These are phyloP conservation scores for Characodon lateralis DNA, from an alignment of 2,797 vertebrate species.

Conservation along the genomic window DNA sequence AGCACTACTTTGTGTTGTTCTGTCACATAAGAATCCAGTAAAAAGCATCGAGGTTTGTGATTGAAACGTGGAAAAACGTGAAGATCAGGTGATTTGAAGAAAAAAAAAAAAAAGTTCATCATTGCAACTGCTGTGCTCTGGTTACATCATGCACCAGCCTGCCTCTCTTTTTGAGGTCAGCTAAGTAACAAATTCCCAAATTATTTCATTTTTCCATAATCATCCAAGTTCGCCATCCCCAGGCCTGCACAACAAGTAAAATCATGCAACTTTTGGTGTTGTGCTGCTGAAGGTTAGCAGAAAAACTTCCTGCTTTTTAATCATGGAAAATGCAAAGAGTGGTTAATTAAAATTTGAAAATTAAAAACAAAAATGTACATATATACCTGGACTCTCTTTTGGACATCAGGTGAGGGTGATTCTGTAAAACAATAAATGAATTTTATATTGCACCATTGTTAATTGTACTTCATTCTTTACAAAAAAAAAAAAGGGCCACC, in stretches of 20 bases:
- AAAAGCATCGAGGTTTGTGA: neutral
- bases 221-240: constrained; percentile 5
- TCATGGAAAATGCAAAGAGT: constrained; percentile 35
- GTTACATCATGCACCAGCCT: neutral
- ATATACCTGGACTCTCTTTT: constrained; percentile 83
- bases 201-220: constrained; percentile 7
- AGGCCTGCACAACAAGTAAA: constrained; percentile 4
- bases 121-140: neutral
- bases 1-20: neutral
- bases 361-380: constrained; percentile 47
- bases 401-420: constrained; percentile 79
- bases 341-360: constrained; percentile 48
- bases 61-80: neutral
- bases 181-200: constrained; percentile 4
- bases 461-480: constrained; percentile 31
- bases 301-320: constrained; percentile 26
- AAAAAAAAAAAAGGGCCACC: constrained; percentile 34
- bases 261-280: constrained; percentile 58
- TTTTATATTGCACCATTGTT: constrained; percentile 75
- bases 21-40: neutral
- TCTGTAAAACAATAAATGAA: constrained; percentile 84
- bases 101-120: neutral
- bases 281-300: constrained; percentile 33
- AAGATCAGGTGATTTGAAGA: neutral
- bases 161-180: neutral